phyloP scores from a whole-genome alignment of 1,140 invertebrate genomes.

The Forficula auricularia region DNA sequence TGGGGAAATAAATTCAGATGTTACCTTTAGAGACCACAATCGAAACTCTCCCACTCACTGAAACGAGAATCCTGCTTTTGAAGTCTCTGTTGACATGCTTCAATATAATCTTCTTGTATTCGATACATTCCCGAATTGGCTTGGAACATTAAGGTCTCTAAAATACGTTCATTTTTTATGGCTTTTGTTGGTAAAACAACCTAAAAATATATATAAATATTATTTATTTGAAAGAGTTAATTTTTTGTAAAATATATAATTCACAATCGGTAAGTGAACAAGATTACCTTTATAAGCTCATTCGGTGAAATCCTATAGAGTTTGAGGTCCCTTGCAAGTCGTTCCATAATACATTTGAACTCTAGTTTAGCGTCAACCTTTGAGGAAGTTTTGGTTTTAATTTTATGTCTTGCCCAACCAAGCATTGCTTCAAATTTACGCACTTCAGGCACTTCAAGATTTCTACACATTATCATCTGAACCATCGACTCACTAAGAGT shows the following conservation, averaged over 20 bases:
- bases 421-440: slow-evolving; percentile 87
- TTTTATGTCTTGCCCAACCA: slow-evolving; percentile 69
- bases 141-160: slow-evolving; percentile 84
- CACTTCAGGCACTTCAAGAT: slow-evolving; percentile 73
- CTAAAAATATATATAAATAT: slow-evolving; percentile 23
- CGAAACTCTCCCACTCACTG: slow-evolving; percentile 61
- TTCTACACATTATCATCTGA: slow-evolving; percentile 79
- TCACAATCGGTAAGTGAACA: too few species aligned
- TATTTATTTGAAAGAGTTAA: too few species aligned
- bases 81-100: slow-evolving; percentile 68
- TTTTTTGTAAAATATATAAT: too few species aligned
- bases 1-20: too few species aligned
- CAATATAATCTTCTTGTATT: slow-evolving; percentile 70
- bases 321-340: slow-evolving; percentile 73
- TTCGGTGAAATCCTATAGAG: slow-evolving; percentile 80
- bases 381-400: slow-evolving; percentile 49
- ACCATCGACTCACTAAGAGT: slow-evolving; percentile 86
- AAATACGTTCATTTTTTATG: slow-evolving; percentile 78
- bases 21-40: slow-evolving; percentile 45
- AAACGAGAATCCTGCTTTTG: slow-evolving; percentile 72
- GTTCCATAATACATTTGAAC: slow-evolving; percentile 81
- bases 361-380: slow-evolving; percentile 72
- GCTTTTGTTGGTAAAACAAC: slow-evolving; percentile 82
- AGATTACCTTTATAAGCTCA: slow-evolving; percentile 77
- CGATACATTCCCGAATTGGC: slow-evolving; percentile 83